Evolutionary conservation across 2,888 invertebrate species (phyloP), one percentile per base, ranked within the genome.

Genomic region (Pogonocherus hispidulus): DNA sequence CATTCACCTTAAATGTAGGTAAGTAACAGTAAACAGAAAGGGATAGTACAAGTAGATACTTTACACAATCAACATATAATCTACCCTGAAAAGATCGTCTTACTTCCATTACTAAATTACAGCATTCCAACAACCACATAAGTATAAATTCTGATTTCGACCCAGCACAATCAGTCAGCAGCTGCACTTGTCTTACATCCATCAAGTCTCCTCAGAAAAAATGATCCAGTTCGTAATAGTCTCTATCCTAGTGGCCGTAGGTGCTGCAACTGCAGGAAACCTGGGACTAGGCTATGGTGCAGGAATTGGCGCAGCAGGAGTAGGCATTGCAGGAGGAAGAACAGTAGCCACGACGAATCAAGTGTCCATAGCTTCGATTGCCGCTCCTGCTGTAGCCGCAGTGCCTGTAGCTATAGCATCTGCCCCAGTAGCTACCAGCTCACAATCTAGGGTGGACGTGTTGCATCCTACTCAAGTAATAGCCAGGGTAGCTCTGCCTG

Each of bases 371-470:
- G 59, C 27, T 9, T 44, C 57, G 5, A 47, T 46, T 11, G 14
- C 47, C 1, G 47, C 49, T 11, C 32, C 52, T 18, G 18, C 22
- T 11, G 32, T 47, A 3, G 59, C 49, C 11, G 59, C 59, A 1
- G 47, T 35, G 1, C 47, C 63, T 1, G 11, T 60, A 1, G 46
- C 65, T 2, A 55, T 51, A 44, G 52, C 46, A 0, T 9, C 23
- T n/a, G 19, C 54, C 1, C 72, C 72, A 11, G 64, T 63, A 0
- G 71, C 73, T n/a, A 73, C 71, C 18, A 73, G 73, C 23, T 65
- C 65, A 3, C 73, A 71, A 46, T 60, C 67, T 5, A 69, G 73
- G n/a, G 11, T 71, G 1, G 71, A 73, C 16, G 63, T 73, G 20
- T 65, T 69, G 46, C 67, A 60, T 19, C 63, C 71, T 1, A 62